Conservation (phyloP, 2,797 vertebrate genomes). For the Prionace glauca region DNA sequence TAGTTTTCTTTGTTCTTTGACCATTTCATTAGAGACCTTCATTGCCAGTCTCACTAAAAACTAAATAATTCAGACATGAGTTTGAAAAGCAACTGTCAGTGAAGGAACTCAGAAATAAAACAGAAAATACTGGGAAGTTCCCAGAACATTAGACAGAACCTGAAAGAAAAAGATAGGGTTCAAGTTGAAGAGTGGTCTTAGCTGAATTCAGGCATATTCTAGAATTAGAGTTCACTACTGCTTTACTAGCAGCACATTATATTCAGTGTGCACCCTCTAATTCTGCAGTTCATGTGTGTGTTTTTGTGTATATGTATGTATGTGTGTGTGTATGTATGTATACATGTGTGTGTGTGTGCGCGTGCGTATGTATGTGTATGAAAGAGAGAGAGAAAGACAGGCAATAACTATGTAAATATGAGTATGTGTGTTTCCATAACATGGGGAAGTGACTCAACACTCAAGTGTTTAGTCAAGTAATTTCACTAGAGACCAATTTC, state of each 20-base stretch:
- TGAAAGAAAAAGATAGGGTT: background rate
- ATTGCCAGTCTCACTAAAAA: background rate
- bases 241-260: too few species aligned
- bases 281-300: background rate
- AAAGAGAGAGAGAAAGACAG: background rate
- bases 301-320: background rate
- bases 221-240: background rate
- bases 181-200: background rate
- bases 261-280: background rate
- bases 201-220: background rate
- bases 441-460: slow-evolving; percentile 5
- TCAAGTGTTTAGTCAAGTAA: background rate
- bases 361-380: background rate
- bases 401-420: background rate
- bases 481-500: background rate
- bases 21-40: background rate
- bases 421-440: background rate
- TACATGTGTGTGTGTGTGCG: too few species aligned
- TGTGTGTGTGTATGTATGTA: too few species aligned
- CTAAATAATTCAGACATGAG: background rate
- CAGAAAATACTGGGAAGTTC: background rate
- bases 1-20: too few species aligned
- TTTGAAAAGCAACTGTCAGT: background rate
- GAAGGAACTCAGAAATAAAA: background rate
- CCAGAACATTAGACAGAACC: background rate